Evolutionary conservation across 2,888 invertebrate species (phyloP), one percentile per base, ranked within the genome.

Genomic region (Meloe dianella): DNA sequence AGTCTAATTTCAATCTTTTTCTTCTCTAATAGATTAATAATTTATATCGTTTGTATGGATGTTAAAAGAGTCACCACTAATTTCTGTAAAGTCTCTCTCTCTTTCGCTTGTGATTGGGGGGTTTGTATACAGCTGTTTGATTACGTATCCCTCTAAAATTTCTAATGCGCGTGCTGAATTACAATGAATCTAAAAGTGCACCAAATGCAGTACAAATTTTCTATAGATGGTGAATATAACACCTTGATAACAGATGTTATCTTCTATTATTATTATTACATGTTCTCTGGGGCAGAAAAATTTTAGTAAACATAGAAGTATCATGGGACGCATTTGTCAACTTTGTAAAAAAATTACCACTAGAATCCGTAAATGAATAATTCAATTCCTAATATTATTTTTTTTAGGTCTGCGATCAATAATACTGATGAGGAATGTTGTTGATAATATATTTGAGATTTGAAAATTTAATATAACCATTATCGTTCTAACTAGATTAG

Each of bases 191-290:
- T 51, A 51, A 24, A 51, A 24, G 14, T 24, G 12, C 12, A 51
- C 24, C 51, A 51, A 51, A 51, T 51, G 24, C 51, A 51, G 1
- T 51, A 51, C 51, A 51, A 51, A 51, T 51, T 51, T 51, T 51
- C 51, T 10, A 51, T 51, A 24, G 2, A 10, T 14, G 5, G 51
- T 51, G 51, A 51, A 24, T 24, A 24, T 51, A 22, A 9, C 51
- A 51, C 51, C 51, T 51, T 51, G 51, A 51, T 51, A 51, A 51
- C 51, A 51, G 51, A 51, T 51, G 51, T 24, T 51, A 24, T 22
- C 22, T 22, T 51, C 22, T 24, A 12, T 41, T 2, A 27, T 17
- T 41, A 41, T 32, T 32, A 32, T 38, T 41, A 41, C 32, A 32
- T 8, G 10, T 12, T 35, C 7, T 35, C 12, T 4, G 12, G 12